phyloP scores from a whole-genome alignment of 2,797 vertebrate genomes.

The Pseudochaenichthys georgianus region DNA sequence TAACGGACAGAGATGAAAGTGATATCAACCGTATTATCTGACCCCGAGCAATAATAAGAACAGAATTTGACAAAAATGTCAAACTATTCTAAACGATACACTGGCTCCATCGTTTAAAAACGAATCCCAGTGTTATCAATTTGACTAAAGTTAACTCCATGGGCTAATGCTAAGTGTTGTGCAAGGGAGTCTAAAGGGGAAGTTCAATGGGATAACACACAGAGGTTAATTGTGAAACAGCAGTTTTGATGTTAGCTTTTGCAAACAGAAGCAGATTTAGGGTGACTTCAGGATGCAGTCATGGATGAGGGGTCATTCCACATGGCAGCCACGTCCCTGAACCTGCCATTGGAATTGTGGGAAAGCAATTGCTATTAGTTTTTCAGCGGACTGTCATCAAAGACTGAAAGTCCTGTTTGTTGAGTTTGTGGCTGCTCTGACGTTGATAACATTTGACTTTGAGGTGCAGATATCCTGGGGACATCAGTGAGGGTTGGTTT shows the following conservation, averaged over 20 bases:
- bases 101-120: slow-evolving; percentile 61
- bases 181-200: slow-evolving; percentile 38
- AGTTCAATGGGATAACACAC: slow-evolving; percentile 58
- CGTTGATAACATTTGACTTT: slow-evolving; percentile 50
- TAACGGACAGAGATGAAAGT: slow-evolving; percentile 5
- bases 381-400: slow-evolving; percentile 38
- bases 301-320: slow-evolving; percentile 88
- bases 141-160: slow-evolving; percentile 48
- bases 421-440: slow-evolving; percentile 24
- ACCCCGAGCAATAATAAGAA: slow-evolving; percentile 1
- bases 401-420: slow-evolving; percentile 38
- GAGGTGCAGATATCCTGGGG: slow-evolving; percentile 37
- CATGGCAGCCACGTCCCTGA: slow-evolving; percentile 88
- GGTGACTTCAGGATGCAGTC: slow-evolving; percentile 85
- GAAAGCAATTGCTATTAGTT: slow-evolving; percentile 83
- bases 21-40: background rate
- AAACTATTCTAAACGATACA: slow-evolving; percentile 50
- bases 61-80: slow-evolving; percentile 30
- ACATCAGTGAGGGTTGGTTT: slow-evolving; percentile 33
- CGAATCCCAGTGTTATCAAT: slow-evolving; percentile 45
- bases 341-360: slow-evolving; percentile 84
- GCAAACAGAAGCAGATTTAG: slow-evolving; percentile 72
- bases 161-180: slow-evolving; percentile 54
- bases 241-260: slow-evolving; percentile 72
- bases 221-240: slow-evolving; percentile 51